Base-by-base conservation (phyloP, 2,888 invertebrate genomes). In the Adela reaumurella region DNA sequence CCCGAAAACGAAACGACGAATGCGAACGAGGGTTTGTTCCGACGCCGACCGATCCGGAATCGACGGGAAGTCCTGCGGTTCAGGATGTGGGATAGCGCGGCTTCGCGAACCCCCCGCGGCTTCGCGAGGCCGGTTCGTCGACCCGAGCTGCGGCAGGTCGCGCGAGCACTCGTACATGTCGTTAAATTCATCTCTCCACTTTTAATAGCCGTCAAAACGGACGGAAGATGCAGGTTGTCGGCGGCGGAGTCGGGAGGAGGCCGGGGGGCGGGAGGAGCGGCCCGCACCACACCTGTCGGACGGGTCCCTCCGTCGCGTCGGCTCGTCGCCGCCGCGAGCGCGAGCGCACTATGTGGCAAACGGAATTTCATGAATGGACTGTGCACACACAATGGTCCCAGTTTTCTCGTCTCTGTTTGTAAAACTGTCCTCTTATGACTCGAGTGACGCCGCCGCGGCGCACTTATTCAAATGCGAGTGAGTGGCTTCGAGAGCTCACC, bases 391-490 rank as follows among this genome's bases (percentile, higher is more conserved):
- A 65, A 60, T 61, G 17, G 43, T 5, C 63, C 35, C 62, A 63
- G 50, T 63, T 64, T 66, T 58, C 60, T 63, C 14, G 35, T 35
- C 35, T 68, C 73, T 78, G 74, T 78, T 77, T 77, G 74, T 71
- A 68, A 76, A 77, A 77, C 77, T 74, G 73, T 72, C 74, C 71
- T 74, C 76, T 76, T 65, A 63, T 68, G 65, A 61, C 63, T 60
- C 60, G 49, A 48, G 45, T 19, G 48, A 20, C 44, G 44, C 17
- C 48, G 43, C 42, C 49, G 45, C 35, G 35, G 14, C 14, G 61
- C 53, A 63, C 58, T 62, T 64, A 64, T 66, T 66, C 64, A 64
- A 62, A 57, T 58, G 60, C 59, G 63, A 68, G 63, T 63, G 66
- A n/a, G n/a, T n/a, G n/a, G n/a, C n/a, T n/a, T n/a, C n/a, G n/a